Conservation (phyloP, 2,113 vertebrate genomes). For the Syngnathoides biaculeatus region DNA sequence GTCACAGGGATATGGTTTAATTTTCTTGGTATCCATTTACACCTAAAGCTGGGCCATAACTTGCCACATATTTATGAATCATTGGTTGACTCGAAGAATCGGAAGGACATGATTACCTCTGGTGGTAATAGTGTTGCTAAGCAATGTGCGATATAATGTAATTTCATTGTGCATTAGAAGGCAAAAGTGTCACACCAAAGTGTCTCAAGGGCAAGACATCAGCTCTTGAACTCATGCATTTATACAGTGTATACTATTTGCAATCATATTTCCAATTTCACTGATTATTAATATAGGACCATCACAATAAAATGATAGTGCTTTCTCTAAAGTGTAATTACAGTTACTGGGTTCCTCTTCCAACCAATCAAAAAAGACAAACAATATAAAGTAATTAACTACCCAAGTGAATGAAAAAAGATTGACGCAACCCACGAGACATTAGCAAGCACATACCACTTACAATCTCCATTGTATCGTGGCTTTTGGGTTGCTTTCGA, state of each 20-base stretch:
- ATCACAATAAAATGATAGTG: not conserved
- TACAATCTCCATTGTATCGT: not conserved
- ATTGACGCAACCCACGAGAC: not conserved
- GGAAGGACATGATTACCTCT: constrained; percentile 25
- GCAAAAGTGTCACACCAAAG: not conserved
- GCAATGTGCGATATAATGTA: constrained; percentile 19
- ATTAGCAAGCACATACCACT: not conserved
- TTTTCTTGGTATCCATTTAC: constrained; percentile 50
- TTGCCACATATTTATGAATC: constrained; percentile 38
- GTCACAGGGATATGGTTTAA: constrained; percentile 29
- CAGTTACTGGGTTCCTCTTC: not conserved
- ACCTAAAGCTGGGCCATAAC: constrained; percentile 42
- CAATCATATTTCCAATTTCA: not conserved
- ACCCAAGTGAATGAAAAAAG: not conserved
- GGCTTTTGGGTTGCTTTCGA: not conserved
- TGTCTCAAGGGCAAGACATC: not conserved
- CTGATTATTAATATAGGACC: not conserved
- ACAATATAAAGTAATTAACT: not conserved
- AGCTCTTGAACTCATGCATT: not conserved
- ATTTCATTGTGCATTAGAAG: not conserved
- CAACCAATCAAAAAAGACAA: not conserved
- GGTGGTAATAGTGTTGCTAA: constrained; percentile 27
- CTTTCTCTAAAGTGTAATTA: not conserved
- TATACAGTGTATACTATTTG: not conserved
- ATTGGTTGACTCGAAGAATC: constrained; percentile 21